Base-by-base conservation (phyloP, 2,797 vertebrate species). In the Hoplostethus mediterraneus region DNA sequence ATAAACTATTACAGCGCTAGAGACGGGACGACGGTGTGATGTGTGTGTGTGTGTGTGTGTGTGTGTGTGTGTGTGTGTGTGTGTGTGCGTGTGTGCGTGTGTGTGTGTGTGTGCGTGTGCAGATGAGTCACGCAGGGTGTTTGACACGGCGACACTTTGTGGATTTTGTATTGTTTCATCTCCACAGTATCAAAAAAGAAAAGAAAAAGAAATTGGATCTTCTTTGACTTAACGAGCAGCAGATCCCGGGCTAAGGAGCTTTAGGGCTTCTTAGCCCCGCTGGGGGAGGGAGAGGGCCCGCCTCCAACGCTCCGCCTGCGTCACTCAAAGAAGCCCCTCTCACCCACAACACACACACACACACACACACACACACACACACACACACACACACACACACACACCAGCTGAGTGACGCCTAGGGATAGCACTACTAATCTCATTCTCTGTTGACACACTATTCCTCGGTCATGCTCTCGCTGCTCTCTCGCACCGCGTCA, bases 371-470 rank as follows among this genome's bases (percentile, higher is more conserved):
- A 72, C 63, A 31, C 25, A n/a, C 42, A 48, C 21, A 44, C 38
- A 65, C 59, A 71, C 33, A 65, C 57, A 72, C 63, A 54, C 56
- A 57, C 42, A 47, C 42, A 10, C 55, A 71, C 76, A 72, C 77
- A 59, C 66, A 53, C 71, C 67, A 82, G 65, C 71, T 64, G 84
- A 86, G 72, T 4, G 67, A 85, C 1, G 80, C 82, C 83, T 57
- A 69, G 84, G 87, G 82, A 84, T 80, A 75, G 73, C 56, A 77
- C 73, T 73, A 82, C 81, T 91, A 89, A 91, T 93, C 83, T 86
- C 78, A 70, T 89, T 86, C 75, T 88, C 66, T 79, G 84, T 92
- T 90, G 83, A 85, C 87, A 91, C 82, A 80, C 83, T 74, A 55
- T 63, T 74, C 77, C 83, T 90, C 87, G 76, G 76, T 70, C 85